Evolutionary conservation across 2,888 invertebrate genomes (phyloP), one percentile per base, ranked within the genome.

Genomic region (Meteorus cinctellus): DNA sequence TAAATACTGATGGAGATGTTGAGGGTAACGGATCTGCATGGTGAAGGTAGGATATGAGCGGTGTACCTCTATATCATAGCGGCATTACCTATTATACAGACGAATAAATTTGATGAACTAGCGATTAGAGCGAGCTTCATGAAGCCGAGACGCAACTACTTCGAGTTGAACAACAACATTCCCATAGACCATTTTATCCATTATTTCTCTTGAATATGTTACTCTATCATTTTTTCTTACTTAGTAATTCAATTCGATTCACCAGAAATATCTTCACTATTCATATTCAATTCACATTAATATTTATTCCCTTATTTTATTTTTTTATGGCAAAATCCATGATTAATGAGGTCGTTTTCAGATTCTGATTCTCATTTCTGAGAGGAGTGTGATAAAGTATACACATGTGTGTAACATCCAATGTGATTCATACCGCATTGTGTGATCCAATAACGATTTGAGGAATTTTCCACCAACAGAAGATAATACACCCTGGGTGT

Each of bases 31-130:
- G 59, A 73, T 78, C 78, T 76, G 76, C 78, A 41, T 31, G 31
- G 16, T 27, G 29, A 2, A 51, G 16, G 36, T 24, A 10, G 24
- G 31, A 63, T 60, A 72, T 41, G 5, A 27, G n/a, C 27, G 31
- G 19, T 6, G n/a, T 16, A 34, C 14, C 31, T 29, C n/a, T 62
- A 31, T 63, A 8, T 5, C 4, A 41, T 48, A 41, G 29, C n/a
- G 1, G 76, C 74, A 71, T 62, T 27, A 41, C 76, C 76, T 69
- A 76, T 74, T 71, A 59, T 41, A 31, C 63, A 63, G 74, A 78
- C 81, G 84, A 84, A 83, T 84, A 81, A 81, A 84, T 82, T 84
- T 84, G 77, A 81, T 80, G 80, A 78, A 80, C 80, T 81, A 82
- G 84, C 83, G 84, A 85, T 84, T 82, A 83, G 79, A 81, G 79